Evolutionary conservation across 2,113 vertebrate species (phyloP).

Genomic region (Gymnorhina tibicen): DNA sequence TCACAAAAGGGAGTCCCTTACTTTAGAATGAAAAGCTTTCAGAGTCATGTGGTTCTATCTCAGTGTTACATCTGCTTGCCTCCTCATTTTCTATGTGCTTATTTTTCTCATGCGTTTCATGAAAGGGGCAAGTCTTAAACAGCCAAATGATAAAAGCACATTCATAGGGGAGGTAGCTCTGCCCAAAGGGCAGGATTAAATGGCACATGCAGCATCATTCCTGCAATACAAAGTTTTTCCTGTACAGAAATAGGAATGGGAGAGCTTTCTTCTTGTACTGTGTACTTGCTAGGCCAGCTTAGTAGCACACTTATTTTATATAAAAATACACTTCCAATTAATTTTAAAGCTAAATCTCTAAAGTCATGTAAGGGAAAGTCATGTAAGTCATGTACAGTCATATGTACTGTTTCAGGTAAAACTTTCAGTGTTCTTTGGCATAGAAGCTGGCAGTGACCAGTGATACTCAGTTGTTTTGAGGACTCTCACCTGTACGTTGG

Average conservation of each 20-base stretch:
- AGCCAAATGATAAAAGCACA: background rate
- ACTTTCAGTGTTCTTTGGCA: background rate
- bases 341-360: constrained; percentile 21
- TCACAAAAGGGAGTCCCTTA: background rate
- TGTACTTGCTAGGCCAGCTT: background rate
- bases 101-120: background rate
- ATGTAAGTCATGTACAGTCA: too few relatives aligned
- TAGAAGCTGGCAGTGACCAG: background rate
- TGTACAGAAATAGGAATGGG: constrained; percentile 1
- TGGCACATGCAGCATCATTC: background rate
- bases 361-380: background rate
- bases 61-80: background rate
- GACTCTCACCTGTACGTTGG: background rate
- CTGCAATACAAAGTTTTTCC: constrained; percentile 4
- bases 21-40: background rate
- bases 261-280: background rate
- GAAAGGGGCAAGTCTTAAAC: background rate
- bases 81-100: background rate
- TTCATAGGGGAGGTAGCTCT: background rate
- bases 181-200: background rate
- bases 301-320: background rate
- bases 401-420: background rate
- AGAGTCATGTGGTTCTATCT: background rate
- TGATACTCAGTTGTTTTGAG: background rate
- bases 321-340: background rate